Evolutionary conservation across 2,113 vertebrate genomes (phyloP).

Genomic region (Silurus meridionalis): DNA sequence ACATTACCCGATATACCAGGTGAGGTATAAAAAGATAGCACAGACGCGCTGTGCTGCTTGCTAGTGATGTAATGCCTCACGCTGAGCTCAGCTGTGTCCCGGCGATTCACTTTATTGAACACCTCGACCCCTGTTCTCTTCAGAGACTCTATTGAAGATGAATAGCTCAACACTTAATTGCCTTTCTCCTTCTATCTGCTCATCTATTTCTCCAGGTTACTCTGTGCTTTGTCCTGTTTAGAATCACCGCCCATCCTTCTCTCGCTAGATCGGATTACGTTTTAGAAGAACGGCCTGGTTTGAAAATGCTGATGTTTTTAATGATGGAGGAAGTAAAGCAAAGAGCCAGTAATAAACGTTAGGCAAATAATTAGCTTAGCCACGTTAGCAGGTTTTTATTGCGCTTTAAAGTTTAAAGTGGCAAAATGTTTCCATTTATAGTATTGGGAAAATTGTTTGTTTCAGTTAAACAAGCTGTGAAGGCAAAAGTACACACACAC

Average conservation of each 20-base stretch:
- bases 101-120: conserved; percentile 15
- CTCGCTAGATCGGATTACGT: neutral
- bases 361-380: neutral
- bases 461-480: neutral
- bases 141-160: conserved; percentile 8
- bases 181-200: neutral
- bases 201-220: neutral
- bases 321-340: neutral
- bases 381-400: neutral
- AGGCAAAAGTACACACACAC: neutral
- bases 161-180: conserved; percentile 7
- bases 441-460: neutral
- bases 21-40: neutral
- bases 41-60: neutral
- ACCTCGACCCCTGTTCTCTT: conserved; percentile 1
- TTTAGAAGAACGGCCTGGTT: neutral
- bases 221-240: neutral
- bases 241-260: neutral
- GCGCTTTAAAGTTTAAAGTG: neutral
- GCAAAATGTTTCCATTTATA: neutral
- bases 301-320: neutral
- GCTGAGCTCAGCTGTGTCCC: conserved; percentile 11
- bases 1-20: neutral
- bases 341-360: neutral
- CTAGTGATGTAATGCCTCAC: neutral